phyloP scores from a whole-genome alignment of 2,888 invertebrate species.

The Caenorhabditis doughertyi region DNA sequence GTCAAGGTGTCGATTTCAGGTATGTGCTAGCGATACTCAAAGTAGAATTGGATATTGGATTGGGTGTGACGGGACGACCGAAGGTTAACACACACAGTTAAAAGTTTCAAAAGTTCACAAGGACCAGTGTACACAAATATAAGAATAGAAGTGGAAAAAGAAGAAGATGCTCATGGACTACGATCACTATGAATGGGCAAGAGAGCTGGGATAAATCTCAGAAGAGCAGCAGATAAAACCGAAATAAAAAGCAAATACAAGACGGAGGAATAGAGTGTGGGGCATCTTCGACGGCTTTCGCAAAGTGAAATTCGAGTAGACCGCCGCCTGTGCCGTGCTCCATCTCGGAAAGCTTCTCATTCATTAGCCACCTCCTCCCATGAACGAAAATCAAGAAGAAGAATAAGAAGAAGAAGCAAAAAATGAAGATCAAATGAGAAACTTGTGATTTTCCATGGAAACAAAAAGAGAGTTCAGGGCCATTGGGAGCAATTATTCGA shows the following conservation, averaged over 20 bases:
- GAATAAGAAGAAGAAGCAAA: too few species aligned
- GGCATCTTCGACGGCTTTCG: conserved; percentile 47
- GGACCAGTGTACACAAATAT: conserved; percentile 2
- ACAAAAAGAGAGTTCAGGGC: not conserved
- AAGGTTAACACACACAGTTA: conserved; percentile 21
- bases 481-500: conserved; percentile 18
- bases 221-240: conserved; percentile 39
- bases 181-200: conserved; percentile 42
- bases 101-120: conserved; percentile 23
- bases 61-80: conserved; percentile 24
- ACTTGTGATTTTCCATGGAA: conserved; percentile 19
- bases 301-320: conserved; percentile 57
- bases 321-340: conserved; percentile 33
- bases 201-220: conserved; percentile 44
- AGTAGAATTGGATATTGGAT: conserved; percentile 56
- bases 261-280: conserved; percentile 17
- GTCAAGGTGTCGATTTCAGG: conserved; percentile 60
- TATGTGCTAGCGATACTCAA: conserved; percentile 27
- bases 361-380: conserved; percentile 50
- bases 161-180: conserved; percentile 39
- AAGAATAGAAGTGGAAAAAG: conserved; percentile 24
- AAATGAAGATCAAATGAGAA: conserved; percentile 10
- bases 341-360: conserved; percentile 45
- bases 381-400: conserved; percentile 15
- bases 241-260: conserved; percentile 61